Base-by-base conservation (phyloP, 2,797 vertebrate genomes). In the Aotus griseimembra region DNA sequence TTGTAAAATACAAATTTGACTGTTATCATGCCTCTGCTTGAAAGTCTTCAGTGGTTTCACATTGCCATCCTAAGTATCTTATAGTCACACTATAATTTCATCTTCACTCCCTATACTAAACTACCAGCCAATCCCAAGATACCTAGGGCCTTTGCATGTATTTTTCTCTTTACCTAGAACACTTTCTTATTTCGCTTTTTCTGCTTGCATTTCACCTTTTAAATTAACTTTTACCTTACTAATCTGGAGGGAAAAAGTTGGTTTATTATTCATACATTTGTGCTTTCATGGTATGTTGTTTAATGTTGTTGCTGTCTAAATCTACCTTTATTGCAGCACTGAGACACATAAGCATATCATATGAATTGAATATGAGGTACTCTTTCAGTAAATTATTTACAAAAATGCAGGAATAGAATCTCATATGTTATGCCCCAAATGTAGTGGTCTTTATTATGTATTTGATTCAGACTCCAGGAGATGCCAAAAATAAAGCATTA, bases 401-500 rank as follows among this genome's bases (percentile, higher is more conserved):
- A 81, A 19, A 80, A 81, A 91, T 88, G 22, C 15, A 92, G 26
- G 52, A 95, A 84, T n/a, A 80, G 2, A 72, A 73, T 72, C 17
- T 93, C 48, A 72, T 22, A 88, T 26, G 12, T 10, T 52, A 26
- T 73, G 11, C 41, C 11, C 10, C 61, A 89, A 70, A 41, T 83
- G 91, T 94, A 84, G 1, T 50, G 20, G 48, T 28, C 2, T 48
- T 80, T 80, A 88, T 67, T 75, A 92, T 4, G 7, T 48, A 80
- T 48, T 61, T 83, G 4, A 83, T 77, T 10, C 61, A 72, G 19
- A 88, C 44, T 84, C 39, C 26, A 50, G 33, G 26, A 83, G 28
- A 95, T 15, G 17, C 10, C 73, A 93, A 81, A 90, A 93, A 55
- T 50, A 93, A 93, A 58, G 33, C 7, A 93, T 91, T 88, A 73